Evolutionary conservation across 2,113 vertebrate genomes (phyloP).

Genomic region (Sitta europaea): DNA sequence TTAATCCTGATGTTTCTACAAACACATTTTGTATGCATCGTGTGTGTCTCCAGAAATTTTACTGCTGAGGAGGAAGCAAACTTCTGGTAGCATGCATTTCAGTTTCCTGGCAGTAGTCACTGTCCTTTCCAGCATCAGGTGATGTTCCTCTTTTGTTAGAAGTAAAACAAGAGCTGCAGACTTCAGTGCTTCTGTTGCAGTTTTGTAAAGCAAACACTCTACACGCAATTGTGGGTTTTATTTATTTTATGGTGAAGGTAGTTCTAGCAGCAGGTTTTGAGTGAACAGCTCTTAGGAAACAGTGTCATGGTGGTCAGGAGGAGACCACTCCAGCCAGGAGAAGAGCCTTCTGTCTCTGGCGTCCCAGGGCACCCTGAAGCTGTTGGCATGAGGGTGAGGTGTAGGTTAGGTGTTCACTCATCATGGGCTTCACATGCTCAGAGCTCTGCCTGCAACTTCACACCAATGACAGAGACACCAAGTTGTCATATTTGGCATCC

Average conservation of each 20-base stretch:
- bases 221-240: accelerated
- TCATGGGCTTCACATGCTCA: neutral
- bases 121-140: neutral
- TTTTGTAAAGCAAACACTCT: neutral
- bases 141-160: neutral
- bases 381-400: neutral
- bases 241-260: neutral
- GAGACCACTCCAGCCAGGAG: neutral
- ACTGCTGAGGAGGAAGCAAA: neutral
- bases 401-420: neutral
- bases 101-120: neutral
- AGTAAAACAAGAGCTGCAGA: neutral
- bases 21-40: neutral
- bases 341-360: neutral
- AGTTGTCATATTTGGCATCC: neutral
- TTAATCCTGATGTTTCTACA: neutral
- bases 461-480: neutral
- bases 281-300: neutral
- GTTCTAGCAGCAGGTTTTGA: neutral
- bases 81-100: neutral
- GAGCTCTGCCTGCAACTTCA: neutral
- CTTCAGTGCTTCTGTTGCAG: neutral
- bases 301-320: neutral
- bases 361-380: neutral
- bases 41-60: neutral